A percentile compares a stretch with the other conserved stretches of the same genome.
Evolutionary conservation across 2,797 vertebrate genomes (phyloP).

Genomic region (Sebastiscus albofasciatus): DNA sequence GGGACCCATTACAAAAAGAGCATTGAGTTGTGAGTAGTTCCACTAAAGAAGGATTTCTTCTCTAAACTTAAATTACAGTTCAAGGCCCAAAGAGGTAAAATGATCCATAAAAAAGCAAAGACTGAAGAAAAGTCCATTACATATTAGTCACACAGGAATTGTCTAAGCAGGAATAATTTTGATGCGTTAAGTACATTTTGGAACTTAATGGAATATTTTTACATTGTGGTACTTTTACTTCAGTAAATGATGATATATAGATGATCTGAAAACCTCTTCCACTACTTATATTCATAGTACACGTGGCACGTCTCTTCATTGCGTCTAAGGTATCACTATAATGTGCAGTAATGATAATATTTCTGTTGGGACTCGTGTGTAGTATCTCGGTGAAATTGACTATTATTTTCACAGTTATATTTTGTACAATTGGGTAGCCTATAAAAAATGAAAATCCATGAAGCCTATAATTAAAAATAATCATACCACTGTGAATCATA

Average conservation of each 20-base stretch:
- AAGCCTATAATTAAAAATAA: conserved; percentile 15
- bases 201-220: background rate
- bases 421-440: background rate
- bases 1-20: background rate
- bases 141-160: background rate
- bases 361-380: background rate
- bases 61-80: background rate
- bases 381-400: background rate
- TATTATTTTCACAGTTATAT: background rate
- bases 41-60: background rate
- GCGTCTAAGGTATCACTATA: background rate
- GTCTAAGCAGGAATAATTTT: background rate
- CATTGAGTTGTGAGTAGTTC: background rate
- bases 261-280: background rate
- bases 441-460: background rate
- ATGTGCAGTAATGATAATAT: background rate
- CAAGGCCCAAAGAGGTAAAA: background rate
- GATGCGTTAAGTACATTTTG: background rate
- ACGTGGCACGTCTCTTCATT: background rate
- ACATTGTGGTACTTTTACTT: background rate
- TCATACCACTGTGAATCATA: background rate
- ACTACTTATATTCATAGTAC: background rate
- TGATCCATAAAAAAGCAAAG: background rate
- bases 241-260: background rate
- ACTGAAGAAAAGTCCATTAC: background rate